phyloP scores from a whole-genome alignment of 2,888 invertebrate genomes.

The Papilio demoleus region DNA sequence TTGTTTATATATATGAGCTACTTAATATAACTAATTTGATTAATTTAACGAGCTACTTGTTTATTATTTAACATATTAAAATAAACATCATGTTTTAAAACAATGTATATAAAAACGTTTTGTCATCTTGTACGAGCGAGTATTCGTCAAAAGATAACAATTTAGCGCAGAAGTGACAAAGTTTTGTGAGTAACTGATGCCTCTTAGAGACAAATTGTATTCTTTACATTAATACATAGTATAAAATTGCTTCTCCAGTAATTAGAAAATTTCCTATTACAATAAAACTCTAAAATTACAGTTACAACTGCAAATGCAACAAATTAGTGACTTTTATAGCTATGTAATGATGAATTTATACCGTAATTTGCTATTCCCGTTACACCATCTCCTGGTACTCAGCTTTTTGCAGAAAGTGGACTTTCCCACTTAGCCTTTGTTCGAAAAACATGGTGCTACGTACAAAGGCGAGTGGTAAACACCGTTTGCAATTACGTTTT shows the following conservation, averaged over 20 bases:
- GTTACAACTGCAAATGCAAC: neutral
- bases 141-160: neutral
- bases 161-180: neutral
- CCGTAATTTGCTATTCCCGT: constrained; percentile 1
- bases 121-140: neutral
- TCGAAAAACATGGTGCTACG: neutral
- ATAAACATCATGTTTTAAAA: too few species aligned
- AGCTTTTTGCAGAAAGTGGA: constrained; percentile 5
- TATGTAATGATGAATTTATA: neutral
- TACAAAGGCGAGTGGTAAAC: constrained; percentile 5
- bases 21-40: too few species aligned
- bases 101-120: too few species aligned
- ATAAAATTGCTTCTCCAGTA: too few species aligned
- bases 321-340: neutral
- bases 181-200: neutral
- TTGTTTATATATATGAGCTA: too few species aligned
- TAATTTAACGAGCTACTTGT: neutral
- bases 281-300: neutral
- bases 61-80: neutral
- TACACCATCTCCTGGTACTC: constrained; percentile 3
- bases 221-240: neutral
- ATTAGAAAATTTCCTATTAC: too few species aligned
- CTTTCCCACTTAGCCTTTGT: constrained; percentile 7
- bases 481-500: constrained; percentile 10
- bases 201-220: constrained; percentile 10